These are phyloP conservation scores for Poeciliopsis infans DNA, from an alignment of 2,797 vertebrate species.

Conservation along the genomic window DNA sequence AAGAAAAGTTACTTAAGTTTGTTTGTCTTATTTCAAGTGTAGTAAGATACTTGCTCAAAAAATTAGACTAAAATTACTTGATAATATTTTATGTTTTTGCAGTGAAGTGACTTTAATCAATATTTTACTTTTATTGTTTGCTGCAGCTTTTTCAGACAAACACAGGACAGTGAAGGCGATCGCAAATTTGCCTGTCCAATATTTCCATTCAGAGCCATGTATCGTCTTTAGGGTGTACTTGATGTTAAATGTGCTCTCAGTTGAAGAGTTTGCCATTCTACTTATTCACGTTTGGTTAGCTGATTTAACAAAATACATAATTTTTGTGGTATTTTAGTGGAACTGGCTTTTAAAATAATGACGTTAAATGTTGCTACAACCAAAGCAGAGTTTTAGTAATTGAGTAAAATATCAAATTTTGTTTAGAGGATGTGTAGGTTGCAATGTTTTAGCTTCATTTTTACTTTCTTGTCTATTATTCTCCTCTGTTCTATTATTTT, in stretches of 20 bases:
- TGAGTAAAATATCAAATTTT: neutral
- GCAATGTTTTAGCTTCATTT: neutral
- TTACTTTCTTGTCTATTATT: neutral
- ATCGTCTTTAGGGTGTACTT: neutral
- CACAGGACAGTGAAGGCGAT: neutral
- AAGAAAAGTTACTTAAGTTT: too few species aligned
- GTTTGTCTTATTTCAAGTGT: too few species aligned
- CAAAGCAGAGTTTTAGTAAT: neutral
- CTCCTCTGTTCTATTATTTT: neutral
- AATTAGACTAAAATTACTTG: too few species aligned
- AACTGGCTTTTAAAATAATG: too few species aligned
- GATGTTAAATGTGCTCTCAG: neutral
- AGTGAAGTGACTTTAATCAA: neutral
- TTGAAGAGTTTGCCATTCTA: neutral
- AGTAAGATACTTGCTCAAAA: too few species aligned
- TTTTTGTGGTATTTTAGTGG: neutral
- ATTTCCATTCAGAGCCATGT: neutral
- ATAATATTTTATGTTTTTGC: too few species aligned
- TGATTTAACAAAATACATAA: neutral
- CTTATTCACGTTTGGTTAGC: neutral
- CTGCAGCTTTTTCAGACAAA: neutral
- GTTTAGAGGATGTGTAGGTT: neutral
- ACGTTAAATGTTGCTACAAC: neutral
- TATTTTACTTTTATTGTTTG: neutral
- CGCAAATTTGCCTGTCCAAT: neutral